Evolutionary conservation across 2,888 invertebrate genomes (phyloP).

Genomic region (Hedya salicella): DNA sequence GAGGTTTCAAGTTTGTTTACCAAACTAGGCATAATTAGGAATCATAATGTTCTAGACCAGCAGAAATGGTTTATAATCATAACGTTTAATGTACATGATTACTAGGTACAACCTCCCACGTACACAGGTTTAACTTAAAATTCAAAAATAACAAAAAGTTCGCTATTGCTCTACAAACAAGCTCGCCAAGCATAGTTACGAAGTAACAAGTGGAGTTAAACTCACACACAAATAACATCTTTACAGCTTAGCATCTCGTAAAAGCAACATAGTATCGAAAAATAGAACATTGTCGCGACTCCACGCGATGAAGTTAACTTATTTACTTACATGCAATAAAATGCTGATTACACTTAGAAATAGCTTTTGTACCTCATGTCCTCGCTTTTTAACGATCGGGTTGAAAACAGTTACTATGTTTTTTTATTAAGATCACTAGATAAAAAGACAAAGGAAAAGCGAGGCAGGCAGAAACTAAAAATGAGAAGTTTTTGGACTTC

Average conservation of each 20-base stretch:
- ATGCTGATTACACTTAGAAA: conserved; percentile 16
- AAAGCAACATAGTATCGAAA: conserved; percentile 20
- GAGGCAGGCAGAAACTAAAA: no score
- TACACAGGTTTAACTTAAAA: not conserved
- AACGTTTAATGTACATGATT: no score
- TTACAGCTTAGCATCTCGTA: conserved; percentile 34
- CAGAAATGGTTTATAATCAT: no score
- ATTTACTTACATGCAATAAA: conserved; percentile 22
- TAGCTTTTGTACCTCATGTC: not conserved
- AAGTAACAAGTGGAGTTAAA: conserved; percentile 17
- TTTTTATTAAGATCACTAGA: no score
- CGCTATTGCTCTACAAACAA: not conserved
- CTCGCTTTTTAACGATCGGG: conserved; percentile 7
- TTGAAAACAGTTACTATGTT: no score
- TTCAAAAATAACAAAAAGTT: no score
- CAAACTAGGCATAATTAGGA: no score
- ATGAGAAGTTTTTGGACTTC: no score
- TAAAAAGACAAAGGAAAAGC: no score
- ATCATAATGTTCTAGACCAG: no score
- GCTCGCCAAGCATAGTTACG: conserved; percentile 4
- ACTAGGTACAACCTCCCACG: no score
- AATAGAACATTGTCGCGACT: conserved; percentile 13
- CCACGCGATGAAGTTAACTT: conserved; percentile 8
- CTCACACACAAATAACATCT: conserved; percentile 19
- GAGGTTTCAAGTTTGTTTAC: no score